Base-by-base conservation (phyloP, 2,113 vertebrate genomes). In the Saguinus midas region DNA sequence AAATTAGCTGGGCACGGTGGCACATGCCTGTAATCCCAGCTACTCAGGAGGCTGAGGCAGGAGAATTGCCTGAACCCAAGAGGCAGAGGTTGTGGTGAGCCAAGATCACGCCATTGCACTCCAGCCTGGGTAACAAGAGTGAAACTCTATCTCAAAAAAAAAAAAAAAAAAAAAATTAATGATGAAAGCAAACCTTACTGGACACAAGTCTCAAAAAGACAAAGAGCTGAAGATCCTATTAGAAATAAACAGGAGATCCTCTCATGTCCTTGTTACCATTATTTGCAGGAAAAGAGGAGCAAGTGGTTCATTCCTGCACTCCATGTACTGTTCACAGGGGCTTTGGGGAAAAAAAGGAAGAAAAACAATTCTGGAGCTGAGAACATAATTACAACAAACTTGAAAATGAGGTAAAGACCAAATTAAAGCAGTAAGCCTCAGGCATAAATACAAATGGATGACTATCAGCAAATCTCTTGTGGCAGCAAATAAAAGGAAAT, bases 331-430 rank as follows among this genome's bases (percentile, higher is more conserved):
- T 61, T 95, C 55, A 72, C 1, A 48, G 91, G 90, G 72, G 86
- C 1, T 76, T 90, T 20, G 8, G 21, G 16, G 45, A 8, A 0
- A 6, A 50, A 6, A 55, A 55, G 6, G 16, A 61, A 16, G 5
- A 5, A 94, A 81, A 90, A 58, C 8, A 64, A 64, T 32, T 64
- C 57, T 88, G 78, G 18, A 29, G 64, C 66, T 88, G 76, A 88
- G n/a, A 94, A 58, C 61, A 95, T 93, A 96, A 96, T 96, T 94
- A 87, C 87, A 68, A 86, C 45, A 57, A 96, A 97, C 90, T 1
- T 4, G 94, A 97, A 96, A 91, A 96, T 37, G 27, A 96, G 18
- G 61, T 58, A 91, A 87, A 94, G 78, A 96, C 76, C 75, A 94
- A 83, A 85, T 87, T 23, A 96, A 89, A 96, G 85, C 82, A 90